Evolutionary conservation across 1,140 invertebrate genomes (phyloP).

Genomic region (Drosophila sproati): DNA sequence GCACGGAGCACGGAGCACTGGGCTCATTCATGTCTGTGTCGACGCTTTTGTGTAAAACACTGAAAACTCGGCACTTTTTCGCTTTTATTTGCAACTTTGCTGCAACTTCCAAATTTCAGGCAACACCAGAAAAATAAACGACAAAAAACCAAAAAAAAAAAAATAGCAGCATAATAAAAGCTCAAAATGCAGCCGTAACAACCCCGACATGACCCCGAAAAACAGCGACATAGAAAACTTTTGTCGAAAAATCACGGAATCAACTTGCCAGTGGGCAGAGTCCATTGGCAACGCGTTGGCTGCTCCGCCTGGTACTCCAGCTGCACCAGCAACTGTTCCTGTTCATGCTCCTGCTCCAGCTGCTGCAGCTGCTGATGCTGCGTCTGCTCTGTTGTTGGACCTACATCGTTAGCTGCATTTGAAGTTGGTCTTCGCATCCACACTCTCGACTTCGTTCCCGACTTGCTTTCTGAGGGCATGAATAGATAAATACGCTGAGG

Average conservation of each 20-base stretch:
- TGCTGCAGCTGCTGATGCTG: slow-evolving; percentile 40
- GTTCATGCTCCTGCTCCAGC: slow-evolving; percentile 14
- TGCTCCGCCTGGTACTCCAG: slow-evolving; percentile 32
- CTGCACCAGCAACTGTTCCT: slow-evolving; percentile 38
- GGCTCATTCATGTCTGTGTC: slow-evolving; percentile 67
- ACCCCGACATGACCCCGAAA: slow-evolving; percentile 50
- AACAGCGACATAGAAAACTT: slow-evolving; percentile 56
- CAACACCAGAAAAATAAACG: slow-evolving; percentile 53
- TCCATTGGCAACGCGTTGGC: slow-evolving; percentile 64
- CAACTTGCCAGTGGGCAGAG: slow-evolving; percentile 64
- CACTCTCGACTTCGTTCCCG: slow-evolving; percentile 26
- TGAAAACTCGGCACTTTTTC: slow-evolving; percentile 72
- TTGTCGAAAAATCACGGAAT: slow-evolving; percentile 77
- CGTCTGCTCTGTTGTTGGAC: slow-evolving; percentile 59
- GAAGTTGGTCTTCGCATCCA: slow-evolving; percentile 56
- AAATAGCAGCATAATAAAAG: slow-evolving; percentile 72
- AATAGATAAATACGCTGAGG: slow-evolving; percentile 79
- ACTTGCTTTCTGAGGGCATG: slow-evolving; percentile 80
- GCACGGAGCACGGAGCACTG: slow-evolving; percentile 29
- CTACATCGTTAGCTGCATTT: slow-evolving; percentile 79
- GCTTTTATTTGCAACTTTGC: slow-evolving; percentile 56
- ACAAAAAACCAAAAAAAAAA: not conserved
- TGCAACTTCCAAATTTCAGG: slow-evolving; percentile 75
- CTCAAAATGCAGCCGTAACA: slow-evolving; percentile 66
- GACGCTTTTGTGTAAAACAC: slow-evolving; percentile 80